Evolutionary conservation across 2,888 invertebrate species (phyloP).

Genomic region (Meteorus colon): DNA sequence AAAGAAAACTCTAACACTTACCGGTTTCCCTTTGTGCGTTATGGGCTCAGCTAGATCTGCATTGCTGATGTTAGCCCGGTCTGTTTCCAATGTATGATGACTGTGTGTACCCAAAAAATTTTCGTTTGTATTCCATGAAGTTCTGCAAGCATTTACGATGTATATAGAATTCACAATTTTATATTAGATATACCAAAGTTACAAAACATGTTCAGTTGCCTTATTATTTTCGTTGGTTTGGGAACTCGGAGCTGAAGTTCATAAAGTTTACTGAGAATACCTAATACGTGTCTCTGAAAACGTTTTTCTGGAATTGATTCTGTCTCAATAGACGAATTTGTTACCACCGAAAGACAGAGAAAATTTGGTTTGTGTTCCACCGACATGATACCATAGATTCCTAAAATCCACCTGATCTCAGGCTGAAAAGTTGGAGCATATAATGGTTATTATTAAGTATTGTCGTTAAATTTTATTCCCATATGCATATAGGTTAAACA

Average conservation of each 20-base stretch:
- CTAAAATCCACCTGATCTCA: slow-evolving; percentile 78
- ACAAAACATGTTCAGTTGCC: slow-evolving; percentile 60
- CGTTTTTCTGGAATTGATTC: slow-evolving; percentile 77
- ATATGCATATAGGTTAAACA: slow-evolving; percentile 63
- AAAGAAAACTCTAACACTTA: slow-evolving; percentile 38
- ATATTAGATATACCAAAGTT: too few relatives aligned
- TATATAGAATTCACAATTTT: too few relatives aligned
- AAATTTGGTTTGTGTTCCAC: slow-evolving; percentile 78
- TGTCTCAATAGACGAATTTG: slow-evolving; percentile 77
- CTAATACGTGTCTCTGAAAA: slow-evolving; percentile 73
- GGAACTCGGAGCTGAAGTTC: slow-evolving; percentile 74
- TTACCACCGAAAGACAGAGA: slow-evolving; percentile 80
- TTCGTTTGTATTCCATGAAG: slow-evolving; percentile 81
- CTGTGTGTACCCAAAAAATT: slow-evolving; percentile 83
- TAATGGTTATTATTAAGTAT: too few relatives aligned
- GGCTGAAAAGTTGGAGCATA: not conserved
- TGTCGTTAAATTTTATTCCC: too few relatives aligned
- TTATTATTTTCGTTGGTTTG: slow-evolving; percentile 73
- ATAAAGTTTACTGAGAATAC: slow-evolving; percentile 75
- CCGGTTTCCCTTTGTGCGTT: slow-evolving; percentile 66
- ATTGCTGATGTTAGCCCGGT: slow-evolving; percentile 73
- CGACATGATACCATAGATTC: slow-evolving; percentile 78
- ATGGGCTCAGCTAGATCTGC: slow-evolving; percentile 76
- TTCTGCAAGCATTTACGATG: slow-evolving; percentile 72
- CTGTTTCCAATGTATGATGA: slow-evolving; percentile 75